These are phyloP conservation scores for Leptopilina myrica DNA, from an alignment of 2,888 invertebrate genomes.

Conservation along the genomic window DNA sequence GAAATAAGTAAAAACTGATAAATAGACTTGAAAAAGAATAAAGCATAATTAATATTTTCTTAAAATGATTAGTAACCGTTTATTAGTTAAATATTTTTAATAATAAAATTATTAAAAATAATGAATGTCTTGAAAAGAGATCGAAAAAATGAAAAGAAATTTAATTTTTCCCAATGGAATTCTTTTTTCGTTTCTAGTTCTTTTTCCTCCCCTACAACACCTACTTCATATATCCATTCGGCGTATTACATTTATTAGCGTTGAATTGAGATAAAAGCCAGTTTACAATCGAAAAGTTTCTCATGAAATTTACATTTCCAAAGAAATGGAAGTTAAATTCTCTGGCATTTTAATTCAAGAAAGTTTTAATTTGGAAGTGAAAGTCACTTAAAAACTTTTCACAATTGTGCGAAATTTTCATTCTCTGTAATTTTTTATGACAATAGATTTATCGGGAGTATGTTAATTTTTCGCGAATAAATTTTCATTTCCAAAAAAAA, in stretches of 20 bases:
- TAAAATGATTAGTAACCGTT: too few species aligned
- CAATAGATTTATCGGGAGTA: not conserved
- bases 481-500: too few species aligned
- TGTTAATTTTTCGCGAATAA: too few species aligned
- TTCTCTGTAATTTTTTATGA: not conserved
- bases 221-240: not conserved
- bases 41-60: too few species aligned
- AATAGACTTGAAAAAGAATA: too few species aligned
- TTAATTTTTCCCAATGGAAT: not conserved
- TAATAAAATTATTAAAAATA: too few species aligned
- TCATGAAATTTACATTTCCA: not conserved
- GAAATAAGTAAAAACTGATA: too few species aligned
- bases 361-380: slow-evolving; percentile 27
- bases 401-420: not conserved
- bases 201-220: not conserved
- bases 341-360: slow-evolving; percentile 13
- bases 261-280: not conserved
- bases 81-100: too few species aligned
- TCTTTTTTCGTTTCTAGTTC: not conserved
- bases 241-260: not conserved
- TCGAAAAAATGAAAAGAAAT: too few species aligned
- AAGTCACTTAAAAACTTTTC: slow-evolving; percentile 4
- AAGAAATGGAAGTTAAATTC: not conserved
- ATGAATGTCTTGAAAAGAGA: too few species aligned
- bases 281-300: slow-evolving; percentile 4